Evolutionary conservation across 2,113 vertebrate genomes (phyloP).

Genomic region (Platysternon megacephalum): DNA sequence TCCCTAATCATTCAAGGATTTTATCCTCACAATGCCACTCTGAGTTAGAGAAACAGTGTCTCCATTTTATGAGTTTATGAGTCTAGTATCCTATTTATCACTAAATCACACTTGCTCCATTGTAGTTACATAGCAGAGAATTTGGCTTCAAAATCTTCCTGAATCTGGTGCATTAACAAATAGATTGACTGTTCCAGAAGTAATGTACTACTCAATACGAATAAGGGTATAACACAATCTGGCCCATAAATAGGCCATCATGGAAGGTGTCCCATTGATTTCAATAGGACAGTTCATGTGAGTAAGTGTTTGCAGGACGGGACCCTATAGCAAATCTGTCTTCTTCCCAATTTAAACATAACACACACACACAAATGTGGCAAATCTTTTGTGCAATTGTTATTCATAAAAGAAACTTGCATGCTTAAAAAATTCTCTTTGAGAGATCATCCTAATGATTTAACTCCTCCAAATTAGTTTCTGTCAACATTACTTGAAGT

Average conservation of each 20-base stretch:
- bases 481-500: neutral
- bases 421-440: neutral
- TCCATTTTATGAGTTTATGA: neutral
- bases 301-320: neutral
- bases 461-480: neutral
- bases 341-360: neutral
- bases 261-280: neutral
- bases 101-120: neutral
- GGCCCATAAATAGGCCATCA: neutral
- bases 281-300: neutral
- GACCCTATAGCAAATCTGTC: neutral
- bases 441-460: neutral
- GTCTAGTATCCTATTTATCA: neutral
- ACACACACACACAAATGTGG: neutral
- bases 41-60: neutral
- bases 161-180: neutral
- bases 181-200: neutral
- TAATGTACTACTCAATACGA: neutral
- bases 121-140: neutral
- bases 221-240: rapidly evolving
- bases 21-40: neutral
- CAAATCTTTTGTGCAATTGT: neutral
- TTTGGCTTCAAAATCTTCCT: neutral
- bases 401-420: neutral
- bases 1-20: neutral